phyloP scores from a whole-genome alignment of 2,113 vertebrate species.

The Vulpes ferrilata region DNA sequence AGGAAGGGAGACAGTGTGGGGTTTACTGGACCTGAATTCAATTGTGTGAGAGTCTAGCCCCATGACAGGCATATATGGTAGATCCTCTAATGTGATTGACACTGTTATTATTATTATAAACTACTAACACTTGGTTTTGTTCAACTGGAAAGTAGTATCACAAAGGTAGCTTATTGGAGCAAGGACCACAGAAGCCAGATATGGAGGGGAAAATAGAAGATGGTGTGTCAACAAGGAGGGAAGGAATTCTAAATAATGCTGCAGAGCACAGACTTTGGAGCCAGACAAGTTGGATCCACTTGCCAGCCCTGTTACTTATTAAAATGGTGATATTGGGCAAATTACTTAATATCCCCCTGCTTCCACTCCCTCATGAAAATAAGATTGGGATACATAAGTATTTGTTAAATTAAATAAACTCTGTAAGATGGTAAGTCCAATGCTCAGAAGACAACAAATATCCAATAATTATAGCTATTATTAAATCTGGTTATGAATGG shows the following conservation, averaged over 20 bases:
- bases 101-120: not conserved
- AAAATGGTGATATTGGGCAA: not conserved
- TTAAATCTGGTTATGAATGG: not conserved
- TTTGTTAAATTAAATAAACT: not conserved
- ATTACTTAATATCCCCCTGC: not conserved
- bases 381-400: not conserved
- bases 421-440: not conserved
- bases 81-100: not conserved
- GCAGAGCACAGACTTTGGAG: not conserved
- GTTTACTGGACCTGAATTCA: not conserved
- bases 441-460: constrained; percentile 20
- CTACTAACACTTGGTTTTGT: not conserved
- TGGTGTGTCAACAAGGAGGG: not conserved
- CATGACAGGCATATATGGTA: not conserved
- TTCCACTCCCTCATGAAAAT: not conserved
- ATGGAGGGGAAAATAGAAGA: not conserved
- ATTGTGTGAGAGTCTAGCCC: not conserved
- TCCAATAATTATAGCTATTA: not conserved
- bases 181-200: constrained; percentile 13
- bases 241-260: not conserved
- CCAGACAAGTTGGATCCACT: not conserved
- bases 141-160: constrained; percentile 46
- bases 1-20: not conserved
- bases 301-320: not conserved
- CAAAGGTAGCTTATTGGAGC: constrained; percentile 32